phyloP scores from a whole-genome alignment of 1,140 invertebrate genomes.

The Drosophila leontia region DNA sequence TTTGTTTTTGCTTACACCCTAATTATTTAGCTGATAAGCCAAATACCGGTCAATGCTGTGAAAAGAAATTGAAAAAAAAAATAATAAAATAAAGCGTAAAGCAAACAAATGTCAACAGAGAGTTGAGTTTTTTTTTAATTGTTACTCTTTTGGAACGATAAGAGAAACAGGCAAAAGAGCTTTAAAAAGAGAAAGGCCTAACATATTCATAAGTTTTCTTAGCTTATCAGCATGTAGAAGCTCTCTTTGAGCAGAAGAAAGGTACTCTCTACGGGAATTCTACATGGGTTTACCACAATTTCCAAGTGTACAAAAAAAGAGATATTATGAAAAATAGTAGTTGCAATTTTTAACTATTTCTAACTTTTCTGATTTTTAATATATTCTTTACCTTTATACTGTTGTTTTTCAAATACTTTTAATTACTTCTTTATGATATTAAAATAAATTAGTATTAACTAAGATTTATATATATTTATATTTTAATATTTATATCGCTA shows the following conservation, averaged over 20 bases:
- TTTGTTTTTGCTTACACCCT: not conserved
- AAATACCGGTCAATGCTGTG: not conserved
- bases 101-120: conserved; percentile 9
- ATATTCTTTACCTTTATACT: not conserved
- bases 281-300: not conserved
- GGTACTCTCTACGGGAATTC: not conserved
- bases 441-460: too few species aligned
- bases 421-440: too few species aligned
- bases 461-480: too few species aligned
- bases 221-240: not conserved
- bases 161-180: not conserved
- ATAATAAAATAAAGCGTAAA: not conserved
- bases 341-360: not conserved
- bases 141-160: not conserved
- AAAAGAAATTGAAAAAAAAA: not conserved
- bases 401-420: too few species aligned
- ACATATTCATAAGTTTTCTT: not conserved
- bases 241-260: too few species aligned
- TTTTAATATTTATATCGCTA: too few species aligned
- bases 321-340: not conserved
- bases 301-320: not conserved
- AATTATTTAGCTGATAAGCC: not conserved
- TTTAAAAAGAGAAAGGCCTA: not conserved
- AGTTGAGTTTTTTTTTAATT: not conserved
- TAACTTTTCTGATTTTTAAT: not conserved